Conservation (phyloP, 2,888 invertebrate genomes). For the Oscheius sp. region DNA sequence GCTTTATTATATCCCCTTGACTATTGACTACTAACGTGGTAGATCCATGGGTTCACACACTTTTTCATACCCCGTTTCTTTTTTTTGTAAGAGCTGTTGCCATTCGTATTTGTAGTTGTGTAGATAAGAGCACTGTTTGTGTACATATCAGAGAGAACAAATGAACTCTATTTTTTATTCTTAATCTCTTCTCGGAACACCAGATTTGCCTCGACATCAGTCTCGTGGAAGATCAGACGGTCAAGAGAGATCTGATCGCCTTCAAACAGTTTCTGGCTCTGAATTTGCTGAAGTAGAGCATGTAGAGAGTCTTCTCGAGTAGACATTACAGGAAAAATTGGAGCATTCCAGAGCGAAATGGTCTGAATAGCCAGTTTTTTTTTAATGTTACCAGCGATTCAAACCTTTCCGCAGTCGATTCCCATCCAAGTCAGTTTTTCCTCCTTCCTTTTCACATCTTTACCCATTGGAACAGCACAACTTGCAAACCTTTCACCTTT, state of each 20-base stretch:
- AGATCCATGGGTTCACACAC: slow-evolving; percentile 15
- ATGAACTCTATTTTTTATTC: neutral
- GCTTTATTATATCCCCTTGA: slow-evolving; percentile 29
- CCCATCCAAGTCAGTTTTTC: slow-evolving; percentile 44
- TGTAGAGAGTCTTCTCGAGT: slow-evolving; percentile 34
- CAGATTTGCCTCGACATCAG: neutral
- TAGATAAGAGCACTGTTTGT: neutral
- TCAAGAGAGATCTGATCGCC: neutral
- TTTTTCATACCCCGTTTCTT: neutral
- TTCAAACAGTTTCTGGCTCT: neutral
- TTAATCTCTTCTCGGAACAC: neutral
- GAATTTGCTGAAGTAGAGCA: neutral
- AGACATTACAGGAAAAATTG: slow-evolving; percentile 35
- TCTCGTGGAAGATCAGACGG: neutral
- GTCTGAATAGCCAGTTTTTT: slow-evolving; percentile 5
- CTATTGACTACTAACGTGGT: slow-evolving; percentile 30
- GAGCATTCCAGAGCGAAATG: slow-evolving; percentile 42
- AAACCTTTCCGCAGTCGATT: slow-evolving; percentile 38
- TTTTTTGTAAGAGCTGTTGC: slow-evolving; percentile 5
- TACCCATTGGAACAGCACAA: slow-evolving; percentile 40
- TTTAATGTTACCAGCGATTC: neutral
- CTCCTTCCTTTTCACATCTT: slow-evolving; percentile 53
- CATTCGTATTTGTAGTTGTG: slow-evolving; percentile 8
- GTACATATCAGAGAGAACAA: slow-evolving; percentile 30
- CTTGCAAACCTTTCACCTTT: slow-evolving; percentile 42